Evolutionary conservation across 1,140 invertebrate species (phyloP).

Genomic region (Drosophila jambulina): DNA sequence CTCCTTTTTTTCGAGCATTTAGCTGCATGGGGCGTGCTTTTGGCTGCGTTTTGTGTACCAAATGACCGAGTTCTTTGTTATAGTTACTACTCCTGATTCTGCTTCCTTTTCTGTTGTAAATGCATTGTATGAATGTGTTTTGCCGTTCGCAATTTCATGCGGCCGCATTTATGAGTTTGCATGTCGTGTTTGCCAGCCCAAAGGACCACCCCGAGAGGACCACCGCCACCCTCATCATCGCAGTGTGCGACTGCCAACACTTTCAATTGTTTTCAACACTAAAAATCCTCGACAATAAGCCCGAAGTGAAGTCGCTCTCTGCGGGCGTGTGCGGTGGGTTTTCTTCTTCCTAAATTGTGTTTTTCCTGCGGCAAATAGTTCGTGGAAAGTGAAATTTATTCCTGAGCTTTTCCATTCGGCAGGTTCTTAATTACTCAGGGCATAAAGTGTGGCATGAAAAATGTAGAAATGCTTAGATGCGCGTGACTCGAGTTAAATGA

Average conservation of each 20-base stretch:
- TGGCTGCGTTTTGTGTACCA: conserved; percentile 66
- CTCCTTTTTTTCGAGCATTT: conserved; percentile 53
- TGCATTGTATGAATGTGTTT: conserved; percentile 41
- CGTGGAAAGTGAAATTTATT: conserved; percentile 37
- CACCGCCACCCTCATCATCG: conserved; percentile 6
- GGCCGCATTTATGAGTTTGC: conserved; percentile 56
- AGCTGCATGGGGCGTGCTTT: conserved; percentile 60
- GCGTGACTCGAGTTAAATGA: neutral
- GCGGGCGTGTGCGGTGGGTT: conserved; percentile 15
- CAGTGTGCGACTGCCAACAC: conserved; percentile 42
- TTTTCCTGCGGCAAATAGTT: conserved; percentile 40
- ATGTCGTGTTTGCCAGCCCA: conserved; percentile 20
- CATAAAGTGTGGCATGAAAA: conserved; percentile 1
- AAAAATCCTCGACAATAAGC: conserved; percentile 45
- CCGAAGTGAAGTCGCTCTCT: conserved; percentile 27
- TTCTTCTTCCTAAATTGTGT: conserved; percentile 38
- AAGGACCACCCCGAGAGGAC: neutral
- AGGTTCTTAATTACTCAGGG: conserved; percentile 34
- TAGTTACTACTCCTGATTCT: conserved; percentile 45
- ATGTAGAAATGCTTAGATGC: conserved; percentile 1
- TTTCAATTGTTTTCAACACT: conserved; percentile 66
- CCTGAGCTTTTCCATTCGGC: conserved; percentile 17
- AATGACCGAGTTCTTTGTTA: conserved; percentile 77
- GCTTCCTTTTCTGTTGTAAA: conserved; percentile 19
- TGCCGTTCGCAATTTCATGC: conserved; percentile 38